Evolutionary conservation across 2,113 vertebrate genomes (phyloP).

Genomic region (Pholis gunnellus): DNA sequence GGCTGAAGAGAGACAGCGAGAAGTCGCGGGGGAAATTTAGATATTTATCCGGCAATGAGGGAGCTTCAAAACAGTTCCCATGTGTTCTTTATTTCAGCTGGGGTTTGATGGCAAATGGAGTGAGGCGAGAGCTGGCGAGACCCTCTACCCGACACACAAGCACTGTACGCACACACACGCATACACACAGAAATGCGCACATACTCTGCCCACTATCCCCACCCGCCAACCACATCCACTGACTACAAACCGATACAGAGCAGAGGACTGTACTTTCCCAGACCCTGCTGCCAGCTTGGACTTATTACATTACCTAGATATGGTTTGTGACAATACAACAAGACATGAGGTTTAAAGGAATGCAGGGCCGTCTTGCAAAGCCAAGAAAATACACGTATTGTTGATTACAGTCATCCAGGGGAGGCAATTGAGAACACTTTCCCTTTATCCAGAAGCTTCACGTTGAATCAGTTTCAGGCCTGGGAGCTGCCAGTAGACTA

Average conservation of each 20-base stretch:
- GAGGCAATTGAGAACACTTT: conserved; percentile 50
- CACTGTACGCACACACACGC: conserved; percentile 39
- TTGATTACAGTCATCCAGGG: conserved; percentile 33
- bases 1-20: conserved; percentile 62
- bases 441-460: conserved; percentile 47
- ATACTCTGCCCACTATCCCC: conserved; percentile 48
- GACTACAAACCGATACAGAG: conserved; percentile 59
- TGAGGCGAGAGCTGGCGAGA: conserved; percentile 69
- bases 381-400: conserved; percentile 31
- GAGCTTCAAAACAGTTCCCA: conserved; percentile 75
- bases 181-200: conserved; percentile 41
- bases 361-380: conserved; percentile 35
- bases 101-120: conserved; percentile 82
- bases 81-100: conserved; percentile 82
- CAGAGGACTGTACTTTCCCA: conserved; percentile 70
- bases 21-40: conserved; percentile 60
- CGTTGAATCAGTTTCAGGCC: conserved; percentile 44
- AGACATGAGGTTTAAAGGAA: conserved; percentile 57
- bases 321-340: conserved; percentile 65
- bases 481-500: conserved; percentile 24
- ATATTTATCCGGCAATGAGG: conserved; percentile 62
- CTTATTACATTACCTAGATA: conserved; percentile 63
- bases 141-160: conserved; percentile 40
- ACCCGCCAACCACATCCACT: conserved; percentile 65
- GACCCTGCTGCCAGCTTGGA: conserved; percentile 59